phyloP scores from a whole-genome alignment of 2,797 vertebrate species.

The Apodemus agrarius region DNA sequence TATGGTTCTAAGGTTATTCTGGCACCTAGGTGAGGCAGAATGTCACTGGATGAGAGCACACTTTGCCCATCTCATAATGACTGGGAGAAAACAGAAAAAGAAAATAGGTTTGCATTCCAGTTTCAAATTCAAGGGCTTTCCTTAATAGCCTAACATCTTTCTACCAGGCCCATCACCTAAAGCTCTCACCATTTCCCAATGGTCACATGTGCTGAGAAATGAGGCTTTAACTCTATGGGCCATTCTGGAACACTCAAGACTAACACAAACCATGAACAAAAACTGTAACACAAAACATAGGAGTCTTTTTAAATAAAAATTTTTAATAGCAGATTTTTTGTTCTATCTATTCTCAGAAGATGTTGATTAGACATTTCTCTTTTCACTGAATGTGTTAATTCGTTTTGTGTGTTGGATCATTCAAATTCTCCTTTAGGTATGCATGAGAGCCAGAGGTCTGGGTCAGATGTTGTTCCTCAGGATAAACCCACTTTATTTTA shows the following conservation, averaged over 20 bases:
- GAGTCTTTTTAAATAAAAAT: not conserved
- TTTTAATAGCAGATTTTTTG: not conserved
- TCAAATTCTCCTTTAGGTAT: not conserved
- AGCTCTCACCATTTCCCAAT: not conserved
- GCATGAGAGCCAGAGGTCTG: not conserved
- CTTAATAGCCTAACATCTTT: not conserved
- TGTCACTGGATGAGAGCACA: too few relatives aligned
- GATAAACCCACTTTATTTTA: not conserved
- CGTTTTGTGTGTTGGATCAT: not conserved
- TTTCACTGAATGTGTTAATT: not conserved
- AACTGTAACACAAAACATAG: not conserved
- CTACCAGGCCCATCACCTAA: not conserved
- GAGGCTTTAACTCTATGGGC: not conserved
- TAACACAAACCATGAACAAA: not conserved
- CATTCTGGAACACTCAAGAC: not conserved
- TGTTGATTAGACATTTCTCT: not conserved
- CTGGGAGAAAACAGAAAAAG: not conserved
- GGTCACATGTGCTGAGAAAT: not conserved
- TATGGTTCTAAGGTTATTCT: too few relatives aligned
- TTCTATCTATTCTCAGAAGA: not conserved
- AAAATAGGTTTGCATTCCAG: not conserved
- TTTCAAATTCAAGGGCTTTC: not conserved
- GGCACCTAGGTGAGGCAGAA: not conserved
- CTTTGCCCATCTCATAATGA: not conserved
- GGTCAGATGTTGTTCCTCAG: not conserved